Percentiles rank a stretch among this genome's conserved stretches.
Conservation (phyloP, 2,113 vertebrate species). For the Vireo altiloquus region DNA sequence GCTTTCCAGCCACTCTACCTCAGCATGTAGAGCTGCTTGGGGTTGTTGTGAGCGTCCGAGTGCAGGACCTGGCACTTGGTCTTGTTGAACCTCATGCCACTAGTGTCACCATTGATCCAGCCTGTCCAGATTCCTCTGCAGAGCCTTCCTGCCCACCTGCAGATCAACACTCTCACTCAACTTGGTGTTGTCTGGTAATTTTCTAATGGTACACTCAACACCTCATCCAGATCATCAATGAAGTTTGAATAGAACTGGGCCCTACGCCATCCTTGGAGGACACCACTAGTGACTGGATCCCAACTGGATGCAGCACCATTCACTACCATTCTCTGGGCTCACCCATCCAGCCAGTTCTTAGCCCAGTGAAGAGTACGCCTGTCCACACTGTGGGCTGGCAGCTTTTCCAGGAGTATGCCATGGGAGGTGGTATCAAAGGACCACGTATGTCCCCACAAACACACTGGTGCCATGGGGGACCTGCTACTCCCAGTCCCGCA, state of each 20-base stretch:
- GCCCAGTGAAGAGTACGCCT: background rate
- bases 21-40: background rate
- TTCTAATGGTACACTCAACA: background rate
- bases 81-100: background rate
- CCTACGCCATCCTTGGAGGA: background rate
- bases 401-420: background rate
- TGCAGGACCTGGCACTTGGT: background rate
- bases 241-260: background rate
- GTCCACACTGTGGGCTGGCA: background rate
- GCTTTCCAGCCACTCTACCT: background rate
- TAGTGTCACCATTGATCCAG: background rate
- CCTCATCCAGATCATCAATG: background rate
- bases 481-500: fast-evolving
- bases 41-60: background rate
- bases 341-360: background rate
- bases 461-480: fast-evolving
- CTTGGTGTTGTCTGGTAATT: background rate
- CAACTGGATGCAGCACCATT: background rate
- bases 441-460: fast-evolving
- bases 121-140: background rate
- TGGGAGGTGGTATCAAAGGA: background rate
- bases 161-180: background rate
- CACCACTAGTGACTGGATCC: background rate
- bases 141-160: background rate
- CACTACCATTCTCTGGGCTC: background rate